Evolutionary conservation across 1,140 invertebrate species (phyloP), one percentile per base, ranked within the genome.

Genomic region (Bombus picipes): DNA sequence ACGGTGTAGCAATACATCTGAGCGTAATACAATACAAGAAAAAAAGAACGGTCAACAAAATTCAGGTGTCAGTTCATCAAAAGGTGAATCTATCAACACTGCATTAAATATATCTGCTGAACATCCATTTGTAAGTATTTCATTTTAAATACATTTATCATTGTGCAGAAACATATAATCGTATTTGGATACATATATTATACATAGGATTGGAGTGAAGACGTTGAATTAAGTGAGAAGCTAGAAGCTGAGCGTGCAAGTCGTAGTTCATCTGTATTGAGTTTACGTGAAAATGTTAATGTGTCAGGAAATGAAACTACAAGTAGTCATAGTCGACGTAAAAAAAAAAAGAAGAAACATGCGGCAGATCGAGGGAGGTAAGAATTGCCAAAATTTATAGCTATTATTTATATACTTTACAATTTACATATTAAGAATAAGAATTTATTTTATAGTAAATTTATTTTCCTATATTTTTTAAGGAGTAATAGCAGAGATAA

Each of bases 171-270:
- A 53, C 22, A 47, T 59, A 79, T 32, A 62, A 47, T 43, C 39
- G 28, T 39, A 37, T 43, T 70, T 74, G 43, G 74, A 65, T 81
- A 41, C 4, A 70, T 68, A 2, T 59, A 28, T 10, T 57, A 73
- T 91, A 78, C 43, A 72, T 79, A 96, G 95, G 95, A 96, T 92
- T 96, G 96, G 96, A 95, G 94, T 83, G 96, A 96, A 91, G 96
- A 96, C 92, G 96, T 96, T 79, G 96, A 96, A 92, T 83, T 96
- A 43, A 93, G 93, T 82, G 94, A 95, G 78, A 93, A 93, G 85
- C 84, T 95, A 47, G 94, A 96, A 91, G 93, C 94, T 53, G 96
- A 96, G 92, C 93, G 93, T 81, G 91, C 95, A 59, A 96, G 96
- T 88, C 95, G 96, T 79, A 96, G 96, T 85, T 96, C 96, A 1